A percentile compares a stretch with the other conserved stretches of the same genome.
phyloP scores from a whole-genome alignment of 23 tunicate species.

The Halocynthia roretzi region DNA sequence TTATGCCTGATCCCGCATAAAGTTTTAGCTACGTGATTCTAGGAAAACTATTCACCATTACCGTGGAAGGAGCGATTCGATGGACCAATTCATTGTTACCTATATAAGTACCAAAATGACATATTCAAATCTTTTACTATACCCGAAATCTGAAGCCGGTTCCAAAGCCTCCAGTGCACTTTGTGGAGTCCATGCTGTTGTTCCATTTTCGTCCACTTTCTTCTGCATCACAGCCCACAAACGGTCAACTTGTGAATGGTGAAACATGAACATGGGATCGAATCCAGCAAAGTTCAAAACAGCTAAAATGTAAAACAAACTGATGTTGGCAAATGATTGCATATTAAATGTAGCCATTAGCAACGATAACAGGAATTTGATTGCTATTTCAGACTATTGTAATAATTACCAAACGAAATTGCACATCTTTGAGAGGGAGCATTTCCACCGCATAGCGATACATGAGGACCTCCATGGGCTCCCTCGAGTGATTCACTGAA shows the following conservation, averaged over 20 bases:
- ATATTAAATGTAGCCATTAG: too few species aligned
- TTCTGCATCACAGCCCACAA: slow-evolving; percentile 18
- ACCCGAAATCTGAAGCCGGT: slow-evolving; percentile 17
- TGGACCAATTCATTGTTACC: too few species aligned
- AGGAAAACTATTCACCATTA: too few species aligned
- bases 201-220: neutral
- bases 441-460: slow-evolving; percentile 12
- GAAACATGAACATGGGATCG: slow-evolving; percentile 19
- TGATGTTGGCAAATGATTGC: too few species aligned
- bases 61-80: too few species aligned
- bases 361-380: too few species aligned
- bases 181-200: slow-evolving; percentile 22
- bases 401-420: slow-evolving; percentile 19
- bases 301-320: neutral
- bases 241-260: slow-evolving; percentile 16
- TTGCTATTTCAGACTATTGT: too few species aligned
- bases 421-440: neutral
- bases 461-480: slow-evolving; percentile 19
- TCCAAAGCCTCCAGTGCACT: slow-evolving; percentile 15
- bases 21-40: too few species aligned
- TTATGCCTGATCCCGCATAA: too few species aligned
- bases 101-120: too few species aligned
- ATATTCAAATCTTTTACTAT: neutral
- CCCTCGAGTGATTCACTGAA: slow-evolving; percentile 11
- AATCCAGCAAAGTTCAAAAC: slow-evolving; percentile 15